Evolutionary conservation across 2,113 vertebrate genomes (phyloP), one percentile per base, ranked within the genome.

Genomic region (Nibea coibor): DNA sequence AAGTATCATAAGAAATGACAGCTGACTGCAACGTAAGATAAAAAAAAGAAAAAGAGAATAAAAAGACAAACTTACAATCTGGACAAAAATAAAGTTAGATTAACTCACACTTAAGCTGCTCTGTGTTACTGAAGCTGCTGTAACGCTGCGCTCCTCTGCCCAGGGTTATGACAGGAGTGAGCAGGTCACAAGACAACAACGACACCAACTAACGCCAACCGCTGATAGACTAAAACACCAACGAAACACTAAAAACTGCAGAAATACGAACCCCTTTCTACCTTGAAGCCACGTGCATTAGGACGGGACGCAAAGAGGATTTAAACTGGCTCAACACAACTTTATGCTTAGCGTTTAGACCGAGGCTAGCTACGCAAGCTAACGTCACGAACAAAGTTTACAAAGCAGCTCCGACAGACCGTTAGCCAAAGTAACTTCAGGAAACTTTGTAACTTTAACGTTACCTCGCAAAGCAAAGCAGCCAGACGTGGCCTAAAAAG

Each of bases 351-450:
- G 26, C 59, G 0, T 54, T 64, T 3, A 48, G 4, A 73, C 5
- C 15, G 8, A 9, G 35, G 74, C 70, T 85, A 90, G 78, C 75
- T 80, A 76, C 2, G 22, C 58, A 67, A 42, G 90, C 88, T 91
- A 91, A 83, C 80, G 20, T 4, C 61, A 67, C 12, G 5, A 73
- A 19, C 2, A 75, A 84, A 88, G 78, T 88, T 90, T 70, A 24
- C n/a, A 42, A 57, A 61, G 58, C 31, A 54, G 47, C 65, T 72
- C 45, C 4, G 0, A 22, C 5, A 1, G 5, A 20, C 3, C 9
- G 51, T 7, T 67, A 45, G 3, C 53, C 66, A 26, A 24, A 58
- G 16, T 7, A 48, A 20, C 62, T 50, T 26, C 0, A 16, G n/a
- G n/a, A 22, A 7, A 42, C 54, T 43, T 53, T 14, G 9, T 3